phyloP scores from a whole-genome alignment of 2,113 vertebrate species.

The Alces alces region DNA sequence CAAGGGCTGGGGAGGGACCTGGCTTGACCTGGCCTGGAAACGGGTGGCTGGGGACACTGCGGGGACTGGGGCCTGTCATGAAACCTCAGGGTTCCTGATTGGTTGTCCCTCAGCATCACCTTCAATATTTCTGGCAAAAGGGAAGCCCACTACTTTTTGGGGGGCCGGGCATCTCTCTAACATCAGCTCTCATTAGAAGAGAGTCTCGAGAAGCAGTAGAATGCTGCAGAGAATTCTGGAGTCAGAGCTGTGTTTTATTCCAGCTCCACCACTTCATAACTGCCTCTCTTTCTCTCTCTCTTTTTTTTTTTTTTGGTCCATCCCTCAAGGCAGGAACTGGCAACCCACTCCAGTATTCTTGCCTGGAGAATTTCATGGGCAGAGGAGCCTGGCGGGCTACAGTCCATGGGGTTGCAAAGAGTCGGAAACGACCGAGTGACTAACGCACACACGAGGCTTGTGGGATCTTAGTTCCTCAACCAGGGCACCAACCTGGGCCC shows the following conservation, averaged over 20 bases:
- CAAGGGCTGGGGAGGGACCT: constrained; percentile 53
- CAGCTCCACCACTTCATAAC: not conserved
- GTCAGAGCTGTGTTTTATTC: not conserved
- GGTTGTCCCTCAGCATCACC: not conserved
- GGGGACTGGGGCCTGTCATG: not conserved
- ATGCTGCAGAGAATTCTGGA: not conserved
- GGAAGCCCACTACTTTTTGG: not conserved
- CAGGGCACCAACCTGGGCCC: not conserved
- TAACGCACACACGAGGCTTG: not conserved
- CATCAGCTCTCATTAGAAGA: not conserved
- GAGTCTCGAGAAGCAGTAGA: not conserved
- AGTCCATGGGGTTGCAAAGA: not conserved
- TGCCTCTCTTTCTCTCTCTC: not conserved
- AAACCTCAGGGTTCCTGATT: not conserved
- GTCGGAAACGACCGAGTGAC: not conserved
- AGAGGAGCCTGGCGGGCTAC: not conserved
- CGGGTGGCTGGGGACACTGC: not conserved
- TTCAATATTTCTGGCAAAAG: not conserved
- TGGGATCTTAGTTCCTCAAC: not conserved
- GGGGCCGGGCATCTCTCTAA: not conserved
- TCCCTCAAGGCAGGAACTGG: not conserved
- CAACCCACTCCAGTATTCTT: not conserved
- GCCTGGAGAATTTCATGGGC: not conserved
- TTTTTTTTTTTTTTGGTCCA: not conserved
- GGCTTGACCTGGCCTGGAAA: not conserved